These are phyloP conservation scores for Aphelenchoides avenae DNA, from an alignment of 1,140 invertebrate genomes.

Conservation along the genomic window DNA sequence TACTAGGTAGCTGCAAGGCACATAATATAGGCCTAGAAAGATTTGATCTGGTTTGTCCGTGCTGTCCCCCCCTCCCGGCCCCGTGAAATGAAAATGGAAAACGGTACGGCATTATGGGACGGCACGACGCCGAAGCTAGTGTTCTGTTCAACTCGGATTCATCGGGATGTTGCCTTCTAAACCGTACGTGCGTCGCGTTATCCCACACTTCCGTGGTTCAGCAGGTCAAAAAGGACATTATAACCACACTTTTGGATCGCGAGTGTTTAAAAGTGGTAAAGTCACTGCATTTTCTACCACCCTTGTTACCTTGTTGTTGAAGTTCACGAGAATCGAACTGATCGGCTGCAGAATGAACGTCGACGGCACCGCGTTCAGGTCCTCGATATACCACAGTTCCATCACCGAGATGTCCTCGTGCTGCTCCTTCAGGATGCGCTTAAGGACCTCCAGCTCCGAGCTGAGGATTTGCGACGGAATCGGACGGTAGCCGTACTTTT, in stretches of 20 bases:
- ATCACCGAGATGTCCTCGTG: conserved; percentile 77
- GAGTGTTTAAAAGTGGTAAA: no score
- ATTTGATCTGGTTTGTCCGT: conserved; percentile 5
- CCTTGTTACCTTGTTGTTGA: conserved; percentile 90
- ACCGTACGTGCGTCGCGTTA: no score
- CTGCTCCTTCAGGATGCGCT: conserved; percentile 73
- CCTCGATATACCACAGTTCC: conserved; percentile 92
- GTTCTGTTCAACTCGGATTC: no score
- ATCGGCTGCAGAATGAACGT: conserved; percentile 91
- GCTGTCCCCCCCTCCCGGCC: no score
- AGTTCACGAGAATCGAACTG: conserved; percentile 90
- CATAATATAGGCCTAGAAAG: conserved; percentile 14
- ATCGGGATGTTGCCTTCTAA: no score
- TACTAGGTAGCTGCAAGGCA: not conserved
- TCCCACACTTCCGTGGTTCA: no score
- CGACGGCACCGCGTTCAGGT: conserved; percentile 83
- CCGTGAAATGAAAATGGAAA: no score
- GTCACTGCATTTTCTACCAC: conserved; percentile 8
- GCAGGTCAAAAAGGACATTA: no score
- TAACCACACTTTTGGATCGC: no score
- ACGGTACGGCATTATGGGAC: no score
- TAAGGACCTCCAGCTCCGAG: conserved; percentile 81
- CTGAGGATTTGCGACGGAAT: conserved; percentile 90
- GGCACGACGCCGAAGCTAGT: no score
- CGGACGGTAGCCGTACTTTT: conserved; percentile 95